These are phyloP conservation scores for Arothron firmamentum DNA, from an alignment of 2,113 vertebrate species.

Conservation along the genomic window DNA sequence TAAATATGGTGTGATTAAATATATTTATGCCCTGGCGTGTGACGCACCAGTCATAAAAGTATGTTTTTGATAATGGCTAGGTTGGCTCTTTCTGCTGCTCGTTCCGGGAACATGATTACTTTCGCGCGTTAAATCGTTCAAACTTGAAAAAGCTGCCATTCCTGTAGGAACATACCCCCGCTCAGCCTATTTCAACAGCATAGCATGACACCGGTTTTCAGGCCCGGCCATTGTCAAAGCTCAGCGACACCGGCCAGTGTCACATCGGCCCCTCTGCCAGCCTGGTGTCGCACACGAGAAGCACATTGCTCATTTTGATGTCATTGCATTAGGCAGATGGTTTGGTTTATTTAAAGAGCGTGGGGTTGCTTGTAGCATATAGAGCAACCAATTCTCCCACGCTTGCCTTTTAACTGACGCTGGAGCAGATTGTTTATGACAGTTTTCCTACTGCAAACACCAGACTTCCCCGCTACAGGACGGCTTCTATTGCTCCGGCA, in stretches of 20 bases:
- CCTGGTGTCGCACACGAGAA: conserved; percentile 47
- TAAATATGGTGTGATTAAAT: not conserved
- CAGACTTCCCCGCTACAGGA: conserved; percentile 64
- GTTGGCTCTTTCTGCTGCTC: conserved; percentile 20
- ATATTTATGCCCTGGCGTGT: conserved; percentile 8
- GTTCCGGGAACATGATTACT: conserved; percentile 27
- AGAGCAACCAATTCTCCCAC: conserved; percentile 61
- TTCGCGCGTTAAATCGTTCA: conserved; percentile 50
- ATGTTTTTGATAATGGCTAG: conserved; percentile 18
- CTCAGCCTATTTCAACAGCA: conserved; percentile 9
- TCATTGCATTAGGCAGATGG: conserved; percentile 54
- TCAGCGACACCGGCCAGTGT: conserved; percentile 29
- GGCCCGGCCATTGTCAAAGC: conserved; percentile 36
- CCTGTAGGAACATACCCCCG: conserved; percentile 16
- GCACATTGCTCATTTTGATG: conserved; percentile 56
- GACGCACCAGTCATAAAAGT: not conserved
- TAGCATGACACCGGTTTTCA: conserved; percentile 14
- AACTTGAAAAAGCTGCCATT: conserved; percentile 39
- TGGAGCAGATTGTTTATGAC: conserved; percentile 74
- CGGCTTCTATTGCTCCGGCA: conserved; percentile 57
- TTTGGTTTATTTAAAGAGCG: conserved; percentile 61
- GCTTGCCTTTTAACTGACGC: conserved; percentile 68
- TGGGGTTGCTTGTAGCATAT: conserved; percentile 55
- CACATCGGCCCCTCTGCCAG: conserved; percentile 24
- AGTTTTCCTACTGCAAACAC: conserved; percentile 65